Evolutionary conservation across 2,888 invertebrate genomes (phyloP).

Genomic region (Phengaris arion): DNA sequence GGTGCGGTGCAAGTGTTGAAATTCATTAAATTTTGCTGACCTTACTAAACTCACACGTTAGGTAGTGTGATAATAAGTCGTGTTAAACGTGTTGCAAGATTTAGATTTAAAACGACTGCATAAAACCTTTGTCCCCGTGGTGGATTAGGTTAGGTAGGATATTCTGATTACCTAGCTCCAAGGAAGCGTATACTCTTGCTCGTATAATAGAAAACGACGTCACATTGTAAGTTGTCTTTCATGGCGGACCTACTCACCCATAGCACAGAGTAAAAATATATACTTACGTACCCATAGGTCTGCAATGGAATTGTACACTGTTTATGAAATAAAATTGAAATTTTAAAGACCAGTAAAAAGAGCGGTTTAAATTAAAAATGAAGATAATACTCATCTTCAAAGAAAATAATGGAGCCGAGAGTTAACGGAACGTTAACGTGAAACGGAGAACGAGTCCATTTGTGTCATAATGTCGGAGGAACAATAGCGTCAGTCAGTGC

Average conservation of each 20-base stretch:
- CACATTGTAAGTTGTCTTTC: background rate
- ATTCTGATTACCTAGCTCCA: background rate
- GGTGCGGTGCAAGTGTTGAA: background rate
- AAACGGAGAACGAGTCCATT: constrained; percentile 17
- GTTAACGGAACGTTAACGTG: too few relatives aligned
- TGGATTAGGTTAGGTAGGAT: background rate
- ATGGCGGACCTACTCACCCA: background rate
- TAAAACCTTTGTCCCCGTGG: background rate
- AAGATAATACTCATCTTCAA: constrained; percentile 4
- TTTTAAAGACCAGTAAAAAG: background rate
- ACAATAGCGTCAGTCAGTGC: constrained; percentile 21
- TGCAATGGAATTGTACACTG: background rate
- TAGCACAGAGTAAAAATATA: too few relatives aligned
- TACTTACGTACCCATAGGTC: background rate
- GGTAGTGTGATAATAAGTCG: background rate
- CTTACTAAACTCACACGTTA: background rate
- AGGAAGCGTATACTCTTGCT: background rate
- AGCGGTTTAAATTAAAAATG: background rate
- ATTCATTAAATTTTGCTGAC: background rate
- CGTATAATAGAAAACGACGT: background rate
- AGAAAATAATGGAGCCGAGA: constrained; percentile 3
- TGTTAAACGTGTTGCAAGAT: constrained; percentile 7
- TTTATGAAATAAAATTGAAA: background rate
- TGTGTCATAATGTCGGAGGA: background rate
- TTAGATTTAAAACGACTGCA: background rate